phyloP scores from a whole-genome alignment of 2,888 invertebrate species.

The Brenthis hecate region DNA sequence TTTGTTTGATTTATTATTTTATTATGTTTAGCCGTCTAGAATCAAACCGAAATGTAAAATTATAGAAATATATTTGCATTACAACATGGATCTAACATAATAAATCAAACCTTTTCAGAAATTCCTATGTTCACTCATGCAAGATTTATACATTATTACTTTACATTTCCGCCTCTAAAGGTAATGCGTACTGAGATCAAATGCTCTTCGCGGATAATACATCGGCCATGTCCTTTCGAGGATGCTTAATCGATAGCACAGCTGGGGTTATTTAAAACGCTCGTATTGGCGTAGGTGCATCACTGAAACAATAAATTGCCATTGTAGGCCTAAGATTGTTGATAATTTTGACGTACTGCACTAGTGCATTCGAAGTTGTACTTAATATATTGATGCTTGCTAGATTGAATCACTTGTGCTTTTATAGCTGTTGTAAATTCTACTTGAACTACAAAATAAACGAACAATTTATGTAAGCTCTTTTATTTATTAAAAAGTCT shows the following conservation, averaged over 20 bases:
- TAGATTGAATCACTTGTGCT: constrained; percentile 24
- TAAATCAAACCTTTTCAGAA: constrained; percentile 35
- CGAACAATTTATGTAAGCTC: neutral
- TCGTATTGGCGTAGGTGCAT: constrained; percentile 58
- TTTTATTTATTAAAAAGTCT: neutral
- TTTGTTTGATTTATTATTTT: too few species aligned
- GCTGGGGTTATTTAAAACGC: constrained; percentile 60
- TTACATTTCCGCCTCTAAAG: constrained; percentile 39
- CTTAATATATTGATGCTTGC: constrained; percentile 28
- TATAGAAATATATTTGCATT: neutral
- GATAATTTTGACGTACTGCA: constrained; percentile 59
- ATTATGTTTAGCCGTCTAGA: neutral
- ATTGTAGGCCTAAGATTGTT: constrained; percentile 56
- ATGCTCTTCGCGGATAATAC: constrained; percentile 36
- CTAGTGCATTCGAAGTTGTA: constrained; percentile 40
- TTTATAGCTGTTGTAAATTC: constrained; percentile 3
- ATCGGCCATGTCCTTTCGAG: constrained; percentile 46
- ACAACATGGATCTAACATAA: constrained; percentile 24
- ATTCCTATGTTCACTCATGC: constrained; percentile 33
- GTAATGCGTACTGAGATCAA: constrained; percentile 39
- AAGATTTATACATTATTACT: constrained; percentile 33
- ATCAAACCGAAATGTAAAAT: neutral
- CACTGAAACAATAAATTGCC: constrained; percentile 64
- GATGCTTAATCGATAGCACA: constrained; percentile 61
- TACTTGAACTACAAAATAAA: neutral